Evolutionary conservation across 2,888 invertebrate genomes (phyloP).

Genomic region (Sacculina carcini): DNA sequence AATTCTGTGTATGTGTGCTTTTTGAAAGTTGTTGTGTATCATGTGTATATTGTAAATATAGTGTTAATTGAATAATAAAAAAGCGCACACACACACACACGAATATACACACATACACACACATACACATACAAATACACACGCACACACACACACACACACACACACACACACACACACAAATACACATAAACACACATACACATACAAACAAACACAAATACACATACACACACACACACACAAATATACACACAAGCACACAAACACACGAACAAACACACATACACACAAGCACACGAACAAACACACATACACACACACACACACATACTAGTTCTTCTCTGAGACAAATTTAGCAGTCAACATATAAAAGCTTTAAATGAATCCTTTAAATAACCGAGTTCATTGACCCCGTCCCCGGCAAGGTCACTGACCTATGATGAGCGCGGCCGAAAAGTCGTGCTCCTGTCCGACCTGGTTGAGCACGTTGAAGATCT

Average conservation of each 20-base stretch:
- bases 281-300: conserved; percentile 4
- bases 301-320: background rate
- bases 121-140: background rate
- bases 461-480: conserved; percentile 70
- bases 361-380: background rate
- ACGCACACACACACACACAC: conserved; percentile 5
- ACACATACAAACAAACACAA: conserved; percentile 5
- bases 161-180: conserved; percentile 6
- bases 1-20: no score
- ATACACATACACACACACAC: conserved; percentile 6
- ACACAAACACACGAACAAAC: conserved; percentile 6
- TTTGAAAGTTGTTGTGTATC: no score
- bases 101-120: background rate
- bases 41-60: no score
- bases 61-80: no score
- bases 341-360: background rate
- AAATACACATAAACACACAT: conserved; percentile 4
- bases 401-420: background rate
- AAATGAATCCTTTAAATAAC: no score
- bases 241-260: conserved; percentile 6
- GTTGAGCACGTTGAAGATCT: conserved; percentile 73
- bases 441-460: conserved; percentile 81
- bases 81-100: no score
- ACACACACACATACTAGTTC: background rate
- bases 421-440: conserved; percentile 29